A percentile compares a stretch with the other conserved stretches of the same genome.
phyloP scores from a whole-genome alignment of 2,888 invertebrate genomes.

The Drosophila eohydei region DNA sequence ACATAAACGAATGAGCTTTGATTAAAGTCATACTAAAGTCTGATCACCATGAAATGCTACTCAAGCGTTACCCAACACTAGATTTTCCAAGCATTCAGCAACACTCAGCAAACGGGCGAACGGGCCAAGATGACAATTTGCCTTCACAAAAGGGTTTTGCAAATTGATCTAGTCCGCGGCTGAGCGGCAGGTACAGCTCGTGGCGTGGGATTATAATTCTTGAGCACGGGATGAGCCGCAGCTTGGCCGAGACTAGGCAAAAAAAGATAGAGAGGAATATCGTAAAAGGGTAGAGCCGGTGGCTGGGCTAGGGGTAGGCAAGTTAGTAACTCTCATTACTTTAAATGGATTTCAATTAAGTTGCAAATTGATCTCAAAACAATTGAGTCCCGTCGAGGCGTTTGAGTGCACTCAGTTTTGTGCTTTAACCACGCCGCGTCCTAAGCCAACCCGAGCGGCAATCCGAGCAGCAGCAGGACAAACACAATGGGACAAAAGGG shows the following conservation, averaged over 20 bases:
- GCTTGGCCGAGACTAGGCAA: slow-evolving; percentile 25
- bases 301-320: slow-evolving; percentile 41
- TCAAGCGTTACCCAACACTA: slow-evolving; percentile 1
- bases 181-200: slow-evolving; percentile 36
- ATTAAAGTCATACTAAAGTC: neutral
- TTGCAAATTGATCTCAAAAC: slow-evolving; percentile 82
- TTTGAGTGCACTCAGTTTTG: slow-evolving; percentile 63
- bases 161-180: slow-evolving; percentile 62
- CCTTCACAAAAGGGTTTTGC: slow-evolving; percentile 45
- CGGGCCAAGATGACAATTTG: slow-evolving; percentile 59
- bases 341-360: slow-evolving; percentile 84
- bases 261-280: neutral
- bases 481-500: slow-evolving; percentile 61
- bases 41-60: neutral
- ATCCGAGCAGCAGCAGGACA: slow-evolving; percentile 24
- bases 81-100: neutral
- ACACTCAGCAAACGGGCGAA: neutral
- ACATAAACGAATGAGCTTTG: neutral
- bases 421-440: slow-evolving; percentile 52
- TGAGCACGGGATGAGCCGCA: slow-evolving; percentile 66
- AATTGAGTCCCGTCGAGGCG: slow-evolving; percentile 75
- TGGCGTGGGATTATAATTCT: slow-evolving; percentile 69
- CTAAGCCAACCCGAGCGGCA: slow-evolving; percentile 40
- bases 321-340: slow-evolving; percentile 82
- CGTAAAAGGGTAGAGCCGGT: slow-evolving; percentile 45